Conservation (phyloP, 35 echinoderm and acorn worm species). For the Holothuria glaberrima region DNA sequence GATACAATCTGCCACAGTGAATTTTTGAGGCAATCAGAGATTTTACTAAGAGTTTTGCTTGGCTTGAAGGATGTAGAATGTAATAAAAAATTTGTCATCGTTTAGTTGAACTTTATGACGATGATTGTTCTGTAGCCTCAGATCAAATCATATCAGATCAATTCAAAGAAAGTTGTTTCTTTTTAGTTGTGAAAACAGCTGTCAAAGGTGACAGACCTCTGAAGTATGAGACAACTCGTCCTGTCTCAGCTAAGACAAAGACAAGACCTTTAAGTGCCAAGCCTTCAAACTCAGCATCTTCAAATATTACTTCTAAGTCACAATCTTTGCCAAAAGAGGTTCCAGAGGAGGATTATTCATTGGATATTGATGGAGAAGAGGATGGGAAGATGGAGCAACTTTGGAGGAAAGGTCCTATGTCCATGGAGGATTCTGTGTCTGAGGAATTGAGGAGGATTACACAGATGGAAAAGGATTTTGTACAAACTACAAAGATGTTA, state of each 20-base stretch:
- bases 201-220: constrained; percentile 86
- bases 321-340: background rate
- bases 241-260: constrained; percentile 70
- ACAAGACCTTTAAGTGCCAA: constrained; percentile 25
- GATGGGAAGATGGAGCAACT: background rate
- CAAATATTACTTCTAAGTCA: background rate
- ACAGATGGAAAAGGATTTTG: constrained; percentile 89
- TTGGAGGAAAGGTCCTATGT: constrained; percentile 16
- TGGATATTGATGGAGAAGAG: background rate
- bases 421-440: constrained; percentile 59
- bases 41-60: too few relatives aligned
- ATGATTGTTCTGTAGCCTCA: too few relatives aligned
- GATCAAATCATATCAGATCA: too few relatives aligned
- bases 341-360: constrained; percentile 24
- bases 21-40: too few relatives aligned
- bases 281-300: background rate
- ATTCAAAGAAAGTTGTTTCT: too few relatives aligned
- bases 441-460: constrained; percentile 77
- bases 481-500: constrained; percentile 82
- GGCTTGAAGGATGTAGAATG: too few relatives aligned
- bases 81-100: too few relatives aligned
- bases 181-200: constrained; percentile 41
- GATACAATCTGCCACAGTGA: too few relatives aligned
- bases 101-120: too few relatives aligned
- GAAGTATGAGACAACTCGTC: constrained; percentile 95